These are phyloP conservation scores for Scaptomyza pallida DNA, from an alignment of 1,140 invertebrate genomes.

Conservation along the genomic window DNA sequence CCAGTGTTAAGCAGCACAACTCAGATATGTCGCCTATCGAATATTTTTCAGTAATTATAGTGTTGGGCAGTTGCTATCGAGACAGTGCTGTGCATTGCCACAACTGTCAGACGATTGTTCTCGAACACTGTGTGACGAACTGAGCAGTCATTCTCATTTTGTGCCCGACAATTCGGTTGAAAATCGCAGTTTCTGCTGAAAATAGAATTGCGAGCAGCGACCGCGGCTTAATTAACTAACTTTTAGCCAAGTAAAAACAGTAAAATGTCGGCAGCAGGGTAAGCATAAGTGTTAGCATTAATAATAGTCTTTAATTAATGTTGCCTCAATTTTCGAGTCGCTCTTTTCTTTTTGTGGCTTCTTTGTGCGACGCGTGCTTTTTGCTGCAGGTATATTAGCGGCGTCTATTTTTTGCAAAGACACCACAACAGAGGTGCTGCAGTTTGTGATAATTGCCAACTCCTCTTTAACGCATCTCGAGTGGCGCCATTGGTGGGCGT, in stretches of 20 bases:
- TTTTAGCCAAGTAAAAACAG: constrained; percentile 41
- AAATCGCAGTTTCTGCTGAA: constrained; percentile 61
- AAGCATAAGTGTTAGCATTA: constrained; percentile 56
- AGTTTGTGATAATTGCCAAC: constrained; percentile 10
- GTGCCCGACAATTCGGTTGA: constrained; percentile 47
- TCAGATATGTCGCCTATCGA: constrained; percentile 25
- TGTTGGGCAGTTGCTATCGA: neutral
- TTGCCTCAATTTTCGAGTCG: neutral
- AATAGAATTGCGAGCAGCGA: constrained; percentile 42
- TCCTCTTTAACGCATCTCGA: neutral
- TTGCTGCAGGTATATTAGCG: constrained; percentile 27
- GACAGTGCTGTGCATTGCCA: constrained; percentile 20
- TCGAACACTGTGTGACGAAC: constrained; percentile 37
- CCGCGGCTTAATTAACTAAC: constrained; percentile 39
- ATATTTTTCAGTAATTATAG: neutral
- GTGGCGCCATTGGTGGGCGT: constrained; percentile 47
- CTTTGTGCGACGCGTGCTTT: constrained; percentile 75
- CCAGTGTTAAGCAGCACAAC: constrained; percentile 17
- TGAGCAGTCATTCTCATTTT: constrained; percentile 47
- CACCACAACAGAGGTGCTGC: constrained; percentile 4
- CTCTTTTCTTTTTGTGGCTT: constrained; percentile 72
- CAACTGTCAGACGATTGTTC: constrained; percentile 42
- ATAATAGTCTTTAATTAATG: neutral
- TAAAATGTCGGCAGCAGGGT: constrained; percentile 68
- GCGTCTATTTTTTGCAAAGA: constrained; percentile 67